These are phyloP conservation scores for Tympanuchus pallidicinctus DNA, from an alignment of 2,113 vertebrate species.

Conservation along the genomic window DNA sequence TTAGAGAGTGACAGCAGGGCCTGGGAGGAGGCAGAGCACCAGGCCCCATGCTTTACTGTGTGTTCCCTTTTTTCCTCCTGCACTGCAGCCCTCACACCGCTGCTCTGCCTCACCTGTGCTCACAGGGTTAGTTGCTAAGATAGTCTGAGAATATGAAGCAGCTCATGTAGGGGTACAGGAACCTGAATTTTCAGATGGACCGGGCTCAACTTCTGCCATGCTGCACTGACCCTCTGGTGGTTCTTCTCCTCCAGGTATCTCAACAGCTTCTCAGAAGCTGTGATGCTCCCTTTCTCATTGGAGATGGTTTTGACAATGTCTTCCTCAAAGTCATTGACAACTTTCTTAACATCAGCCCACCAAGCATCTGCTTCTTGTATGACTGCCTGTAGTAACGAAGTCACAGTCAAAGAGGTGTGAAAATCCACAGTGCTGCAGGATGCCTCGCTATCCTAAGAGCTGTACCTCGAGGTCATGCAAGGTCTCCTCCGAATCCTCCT, in stretches of 20 bases:
- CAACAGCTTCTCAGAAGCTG: conserved; percentile 76
- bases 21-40: background rate
- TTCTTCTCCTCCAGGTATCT: conserved; percentile 80
- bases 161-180: background rate
- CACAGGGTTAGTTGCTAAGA: background rate
- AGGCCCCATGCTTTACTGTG: background rate
- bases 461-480: conserved; percentile 75
- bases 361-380: conserved; percentile 79
- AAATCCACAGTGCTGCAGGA: background rate
- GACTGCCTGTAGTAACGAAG: conserved; percentile 70
- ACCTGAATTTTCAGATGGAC: background rate
- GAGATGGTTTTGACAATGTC: conserved; percentile 70
- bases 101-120: background rate
- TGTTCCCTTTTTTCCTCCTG: background rate
- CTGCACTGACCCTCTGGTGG: conserved; percentile 73
- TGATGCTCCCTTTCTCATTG: conserved; percentile 73
- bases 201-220: background rate
- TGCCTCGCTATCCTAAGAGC: background rate
- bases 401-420: background rate
- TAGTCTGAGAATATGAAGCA: background rate
- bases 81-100: background rate
- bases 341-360: conserved; percentile 73
- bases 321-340: conserved; percentile 77
- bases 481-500: conserved; percentile 61
- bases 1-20: background rate